A percentile compares a stretch with the other conserved stretches of the same genome.
These are phyloP conservation scores for Salminus brasiliensis DNA, from an alignment of 2,113 vertebrate species.

Conservation along the genomic window DNA sequence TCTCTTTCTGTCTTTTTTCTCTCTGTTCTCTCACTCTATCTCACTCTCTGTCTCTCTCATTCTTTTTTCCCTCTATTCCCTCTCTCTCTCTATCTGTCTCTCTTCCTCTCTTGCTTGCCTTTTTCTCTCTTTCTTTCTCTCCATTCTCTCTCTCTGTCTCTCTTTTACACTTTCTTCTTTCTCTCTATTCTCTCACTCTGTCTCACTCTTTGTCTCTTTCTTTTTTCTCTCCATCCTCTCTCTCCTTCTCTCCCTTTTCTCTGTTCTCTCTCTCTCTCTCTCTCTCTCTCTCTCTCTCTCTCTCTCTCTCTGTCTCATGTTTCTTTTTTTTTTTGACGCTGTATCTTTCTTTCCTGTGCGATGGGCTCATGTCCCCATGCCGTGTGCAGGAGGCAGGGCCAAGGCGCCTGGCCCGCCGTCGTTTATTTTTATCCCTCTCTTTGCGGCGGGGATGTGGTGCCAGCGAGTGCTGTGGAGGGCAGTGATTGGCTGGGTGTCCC, in stretches of 20 bases:
- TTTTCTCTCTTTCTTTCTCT: not conserved
- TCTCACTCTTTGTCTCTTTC: not conserved
- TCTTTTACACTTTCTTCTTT: not conserved
- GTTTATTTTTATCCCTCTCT: slow-evolving; percentile 54
- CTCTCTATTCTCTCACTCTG: not conserved
- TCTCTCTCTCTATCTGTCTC: not conserved
- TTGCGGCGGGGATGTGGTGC: slow-evolving; percentile 25
- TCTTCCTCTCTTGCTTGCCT: no score
- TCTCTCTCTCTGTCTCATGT: not conserved
- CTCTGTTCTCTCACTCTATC: not conserved
- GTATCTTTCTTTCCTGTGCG: slow-evolving; percentile 36
- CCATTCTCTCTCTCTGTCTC: no score
- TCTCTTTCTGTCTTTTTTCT: not conserved
- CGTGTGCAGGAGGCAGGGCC: slow-evolving; percentile 39
- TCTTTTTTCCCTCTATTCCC: not conserved
- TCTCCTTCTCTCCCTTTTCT: not conserved
- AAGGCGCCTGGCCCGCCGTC: slow-evolving; percentile 11
- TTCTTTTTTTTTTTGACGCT: slow-evolving; percentile 35
- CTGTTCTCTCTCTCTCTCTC: not conserved
- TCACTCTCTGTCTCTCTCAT: not conserved
- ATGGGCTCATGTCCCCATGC: slow-evolving; percentile 22
- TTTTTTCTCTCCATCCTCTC: not conserved
- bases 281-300: not conserved
- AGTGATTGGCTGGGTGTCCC: slow-evolving; percentile 48
- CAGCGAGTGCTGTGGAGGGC: not conserved